phyloP scores from a whole-genome alignment of 2,113 vertebrate genomes.

The Aegithalos caudatus region DNA sequence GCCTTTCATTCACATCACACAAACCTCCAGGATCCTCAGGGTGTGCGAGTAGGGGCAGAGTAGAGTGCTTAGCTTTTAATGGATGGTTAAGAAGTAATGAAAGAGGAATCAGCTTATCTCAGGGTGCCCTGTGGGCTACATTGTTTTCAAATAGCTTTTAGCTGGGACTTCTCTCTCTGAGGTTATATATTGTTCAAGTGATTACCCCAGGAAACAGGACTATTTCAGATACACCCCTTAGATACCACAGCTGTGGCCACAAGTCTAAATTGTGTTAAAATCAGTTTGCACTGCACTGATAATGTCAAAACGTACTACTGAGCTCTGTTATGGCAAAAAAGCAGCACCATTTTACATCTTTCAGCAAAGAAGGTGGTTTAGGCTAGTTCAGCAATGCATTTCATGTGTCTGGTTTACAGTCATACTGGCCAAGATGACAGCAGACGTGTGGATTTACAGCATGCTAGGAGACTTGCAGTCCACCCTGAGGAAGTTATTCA shows the following conservation, averaged over 20 bases:
- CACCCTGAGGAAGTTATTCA: background rate
- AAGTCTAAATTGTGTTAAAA: background rate
- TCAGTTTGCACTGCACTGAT: background rate
- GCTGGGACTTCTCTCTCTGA: conserved; percentile 2
- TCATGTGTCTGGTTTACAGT: background rate
- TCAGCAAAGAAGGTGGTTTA: background rate
- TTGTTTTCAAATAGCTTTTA: conserved; percentile 59
- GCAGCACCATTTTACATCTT: background rate
- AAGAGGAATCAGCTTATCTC: conserved; percentile 60
- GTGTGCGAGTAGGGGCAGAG: background rate
- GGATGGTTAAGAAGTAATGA: conserved; percentile 62
- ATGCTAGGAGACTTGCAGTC: background rate
- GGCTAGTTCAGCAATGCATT: background rate
- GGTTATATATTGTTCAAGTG: conserved; percentile 5
- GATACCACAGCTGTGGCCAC: background rate
- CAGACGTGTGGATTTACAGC: background rate
- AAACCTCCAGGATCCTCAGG: conserved; percentile 5
- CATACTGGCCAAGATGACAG: background rate
- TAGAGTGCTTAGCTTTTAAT: conserved; percentile 56
- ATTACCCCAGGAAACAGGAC: conserved; percentile 32
- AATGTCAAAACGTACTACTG: background rate
- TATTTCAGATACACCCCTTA: background rate
- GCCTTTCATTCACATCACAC: background rate
- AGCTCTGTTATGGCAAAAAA: background rate
- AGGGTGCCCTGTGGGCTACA: conserved; percentile 52